phyloP scores from a whole-genome alignment of 53 echinoderm and acorn worm species.

The Echinometra lucunter region DNA sequence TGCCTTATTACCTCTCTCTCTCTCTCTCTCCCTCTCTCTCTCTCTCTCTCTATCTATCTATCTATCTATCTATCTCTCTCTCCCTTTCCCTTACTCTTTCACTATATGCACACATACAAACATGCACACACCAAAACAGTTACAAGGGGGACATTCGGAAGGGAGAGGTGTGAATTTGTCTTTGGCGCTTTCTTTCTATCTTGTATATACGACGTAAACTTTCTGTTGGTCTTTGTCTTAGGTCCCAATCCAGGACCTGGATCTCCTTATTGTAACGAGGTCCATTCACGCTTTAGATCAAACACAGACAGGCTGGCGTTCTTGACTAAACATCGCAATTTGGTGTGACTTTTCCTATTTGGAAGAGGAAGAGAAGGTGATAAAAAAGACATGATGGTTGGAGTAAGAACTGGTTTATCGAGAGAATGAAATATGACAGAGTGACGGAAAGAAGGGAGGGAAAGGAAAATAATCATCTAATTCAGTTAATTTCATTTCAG shows the following conservation, averaged over 20 bases:
- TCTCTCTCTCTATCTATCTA: background rate
- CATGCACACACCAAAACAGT: background rate
- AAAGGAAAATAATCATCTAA: background rate
- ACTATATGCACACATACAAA: background rate
- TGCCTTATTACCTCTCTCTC: background rate
- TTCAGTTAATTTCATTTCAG: no score
- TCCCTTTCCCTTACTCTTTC: background rate
- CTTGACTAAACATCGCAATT: constrained; percentile 64
- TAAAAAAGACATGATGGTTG: background rate
- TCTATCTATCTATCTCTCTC: background rate
- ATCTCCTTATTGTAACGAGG: background rate
- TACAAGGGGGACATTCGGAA: constrained; percentile 6
- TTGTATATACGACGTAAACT: constrained; percentile 30
- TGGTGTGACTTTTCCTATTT: constrained; percentile 38
- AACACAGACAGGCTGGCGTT: constrained; percentile 68
- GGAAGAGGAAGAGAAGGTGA: background rate
- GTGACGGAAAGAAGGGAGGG: background rate
- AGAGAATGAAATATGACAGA: background rate
- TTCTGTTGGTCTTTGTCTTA: constrained; percentile 29
- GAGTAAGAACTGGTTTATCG: background rate
- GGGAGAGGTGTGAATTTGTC: constrained; percentile 37
- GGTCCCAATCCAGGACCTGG: constrained; percentile 1
- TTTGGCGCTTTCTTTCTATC: constrained; percentile 3
- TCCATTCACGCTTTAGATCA: constrained; percentile 61
- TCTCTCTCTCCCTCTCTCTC: background rate